phyloP scores from a whole-genome alignment of 2,797 vertebrate genomes.

The Gorsachius magnificus region DNA sequence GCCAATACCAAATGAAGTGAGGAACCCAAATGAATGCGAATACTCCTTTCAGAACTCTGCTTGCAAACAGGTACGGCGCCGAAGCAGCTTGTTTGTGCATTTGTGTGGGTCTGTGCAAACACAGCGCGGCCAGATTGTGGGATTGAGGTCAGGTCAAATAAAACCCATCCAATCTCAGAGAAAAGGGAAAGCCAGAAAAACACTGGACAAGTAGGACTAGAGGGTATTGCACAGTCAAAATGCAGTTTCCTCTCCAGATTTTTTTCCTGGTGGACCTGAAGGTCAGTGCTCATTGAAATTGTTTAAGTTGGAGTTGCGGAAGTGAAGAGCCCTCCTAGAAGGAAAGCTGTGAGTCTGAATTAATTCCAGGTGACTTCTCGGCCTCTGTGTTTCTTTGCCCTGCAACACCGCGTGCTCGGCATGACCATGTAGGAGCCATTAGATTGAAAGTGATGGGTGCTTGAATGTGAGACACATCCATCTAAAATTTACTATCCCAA shows the following conservation, averaged over 20 bases:
- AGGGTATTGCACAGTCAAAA: not conserved
- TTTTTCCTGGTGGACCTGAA: not conserved
- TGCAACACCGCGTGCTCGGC: fast-evolving
- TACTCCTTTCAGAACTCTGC: constrained; percentile 1
- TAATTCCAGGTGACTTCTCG: not conserved
- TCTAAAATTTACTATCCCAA: not conserved
- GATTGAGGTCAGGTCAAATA: constrained; percentile 12
- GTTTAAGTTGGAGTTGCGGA: not conserved
- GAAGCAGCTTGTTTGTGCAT: not conserved
- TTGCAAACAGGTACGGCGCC: constrained; percentile 17
- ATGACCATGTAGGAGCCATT: fast-evolving
- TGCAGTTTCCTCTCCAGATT: not conserved
- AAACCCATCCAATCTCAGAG: not conserved
- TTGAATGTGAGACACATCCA: not conserved
- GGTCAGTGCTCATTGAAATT: not conserved
- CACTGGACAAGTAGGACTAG: not conserved
- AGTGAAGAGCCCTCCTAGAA: not conserved
- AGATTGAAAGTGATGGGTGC: not conserved
- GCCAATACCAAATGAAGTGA: constrained; percentile 53
- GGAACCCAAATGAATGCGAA: constrained; percentile 50
- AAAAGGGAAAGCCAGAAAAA: not conserved
- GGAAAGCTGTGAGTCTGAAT: not conserved
- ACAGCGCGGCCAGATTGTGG: not conserved
- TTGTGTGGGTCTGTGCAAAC: not conserved
- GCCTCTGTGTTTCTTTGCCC: not conserved